These are phyloP conservation scores for Danio aesculapii DNA, from an alignment of 2,797 vertebrate species.

Conservation along the genomic window DNA sequence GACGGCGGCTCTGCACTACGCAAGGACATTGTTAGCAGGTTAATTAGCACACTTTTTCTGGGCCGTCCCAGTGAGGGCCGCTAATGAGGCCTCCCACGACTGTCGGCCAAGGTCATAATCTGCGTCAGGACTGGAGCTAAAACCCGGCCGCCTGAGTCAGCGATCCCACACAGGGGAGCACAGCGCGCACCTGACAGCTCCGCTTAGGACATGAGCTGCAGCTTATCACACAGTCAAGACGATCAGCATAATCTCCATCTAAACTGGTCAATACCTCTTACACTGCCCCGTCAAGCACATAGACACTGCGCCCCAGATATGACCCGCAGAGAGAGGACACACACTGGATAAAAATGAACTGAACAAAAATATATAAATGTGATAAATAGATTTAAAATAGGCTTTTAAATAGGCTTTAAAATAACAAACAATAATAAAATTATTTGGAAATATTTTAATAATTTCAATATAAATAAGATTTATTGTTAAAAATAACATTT, in stretches of 20 bases:
- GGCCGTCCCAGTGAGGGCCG: constrained; percentile 72
- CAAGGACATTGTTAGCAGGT: constrained; percentile 82
- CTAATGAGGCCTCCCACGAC: constrained; percentile 78
- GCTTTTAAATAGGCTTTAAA: too few species aligned
- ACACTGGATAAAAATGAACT: background rate
- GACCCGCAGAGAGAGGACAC: constrained; percentile 9
- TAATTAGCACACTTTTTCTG: constrained; percentile 81
- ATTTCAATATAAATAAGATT: too few species aligned
- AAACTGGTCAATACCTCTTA: constrained; percentile 74
- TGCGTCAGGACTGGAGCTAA: constrained; percentile 76
- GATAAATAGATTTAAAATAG: too few species aligned
- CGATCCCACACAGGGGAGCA: constrained; percentile 73
- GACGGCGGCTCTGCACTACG: constrained; percentile 72
- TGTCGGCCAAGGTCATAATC: constrained; percentile 78
- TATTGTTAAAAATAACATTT: too few species aligned
- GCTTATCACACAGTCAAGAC: constrained; percentile 73
- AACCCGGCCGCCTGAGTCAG: constrained; percentile 86
- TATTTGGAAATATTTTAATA: too few species aligned
- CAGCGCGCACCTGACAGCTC: constrained; percentile 68
- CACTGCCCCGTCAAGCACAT: constrained; percentile 61
- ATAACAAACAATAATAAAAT: too few species aligned
- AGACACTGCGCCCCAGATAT: constrained; percentile 62
- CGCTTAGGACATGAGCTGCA: constrained; percentile 76
- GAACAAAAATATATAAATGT: background rate
- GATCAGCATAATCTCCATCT: constrained; percentile 79